Percentiles rank a stretch among this genome's conserved stretches.
Conservation (phyloP, 2,888 invertebrate genomes). For the Brachyptera putata region DNA sequence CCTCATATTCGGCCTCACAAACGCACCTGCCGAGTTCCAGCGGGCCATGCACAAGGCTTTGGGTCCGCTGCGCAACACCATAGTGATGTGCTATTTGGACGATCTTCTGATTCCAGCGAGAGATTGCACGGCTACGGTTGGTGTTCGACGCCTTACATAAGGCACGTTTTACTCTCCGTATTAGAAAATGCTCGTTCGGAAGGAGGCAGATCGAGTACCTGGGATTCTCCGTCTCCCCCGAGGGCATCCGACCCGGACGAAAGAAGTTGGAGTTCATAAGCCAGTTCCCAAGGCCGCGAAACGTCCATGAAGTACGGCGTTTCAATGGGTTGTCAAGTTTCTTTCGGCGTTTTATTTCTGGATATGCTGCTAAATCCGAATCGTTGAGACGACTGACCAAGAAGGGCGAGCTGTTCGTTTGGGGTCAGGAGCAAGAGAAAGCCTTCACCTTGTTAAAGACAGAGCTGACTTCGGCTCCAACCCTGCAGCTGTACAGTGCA, state of each 20-base stretch:
- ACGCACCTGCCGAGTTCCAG: neutral
- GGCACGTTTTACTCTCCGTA: neutral
- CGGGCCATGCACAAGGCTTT: too few relatives aligned
- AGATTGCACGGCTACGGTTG: neutral
- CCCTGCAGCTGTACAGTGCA: too few relatives aligned
- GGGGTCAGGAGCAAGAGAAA: too few relatives aligned
- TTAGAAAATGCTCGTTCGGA: neutral
- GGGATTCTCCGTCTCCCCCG: neutral
- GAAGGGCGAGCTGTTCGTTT: too few relatives aligned
- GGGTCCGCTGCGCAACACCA: neutral
- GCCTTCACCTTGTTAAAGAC: too few relatives aligned
- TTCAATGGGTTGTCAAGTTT: too few relatives aligned
- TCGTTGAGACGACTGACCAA: too few relatives aligned
- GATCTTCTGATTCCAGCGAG: neutral
- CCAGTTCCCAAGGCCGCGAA: neutral
- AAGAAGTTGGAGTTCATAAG: neutral
- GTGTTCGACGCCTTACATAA: neutral
- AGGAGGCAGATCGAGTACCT: neutral
- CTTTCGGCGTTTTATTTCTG: too few relatives aligned
- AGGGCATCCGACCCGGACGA: neutral
- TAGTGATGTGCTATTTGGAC: too few relatives aligned
- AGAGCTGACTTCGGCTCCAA: too few relatives aligned
- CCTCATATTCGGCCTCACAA: neutral
- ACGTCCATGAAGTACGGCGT: too few relatives aligned
- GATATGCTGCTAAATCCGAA: too few relatives aligned